Evolutionary conservation across 2,113 vertebrate species (phyloP).

Genomic region (Castor canadensis): DNA sequence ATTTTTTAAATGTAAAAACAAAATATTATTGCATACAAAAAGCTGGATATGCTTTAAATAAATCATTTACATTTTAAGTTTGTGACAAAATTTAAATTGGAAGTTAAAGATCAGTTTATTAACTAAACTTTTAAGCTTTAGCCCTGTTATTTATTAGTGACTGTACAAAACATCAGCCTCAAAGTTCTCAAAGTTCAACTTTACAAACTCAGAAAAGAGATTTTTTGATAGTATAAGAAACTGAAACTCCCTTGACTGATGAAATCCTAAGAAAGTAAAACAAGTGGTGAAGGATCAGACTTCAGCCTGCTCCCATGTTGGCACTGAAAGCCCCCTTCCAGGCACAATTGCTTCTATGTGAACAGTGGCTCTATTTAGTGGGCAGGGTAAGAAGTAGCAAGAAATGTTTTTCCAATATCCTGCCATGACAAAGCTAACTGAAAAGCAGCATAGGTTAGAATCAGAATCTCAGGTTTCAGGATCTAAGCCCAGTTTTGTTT

Average conservation of each 20-base stretch:
- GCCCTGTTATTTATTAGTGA: background rate
- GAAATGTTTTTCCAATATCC: background rate
- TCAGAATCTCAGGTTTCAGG: background rate
- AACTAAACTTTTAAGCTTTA: background rate
- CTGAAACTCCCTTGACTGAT: background rate
- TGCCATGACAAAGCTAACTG: background rate
- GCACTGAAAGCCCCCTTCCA: background rate
- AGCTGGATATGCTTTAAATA: background rate
- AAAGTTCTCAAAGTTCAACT: background rate
- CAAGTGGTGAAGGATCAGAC: background rate
- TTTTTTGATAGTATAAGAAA: background rate
- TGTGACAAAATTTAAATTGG: background rate
- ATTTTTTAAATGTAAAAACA: too few species aligned
- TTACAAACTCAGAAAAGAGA: background rate
- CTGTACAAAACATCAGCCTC: background rate
- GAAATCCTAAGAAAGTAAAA: background rate
- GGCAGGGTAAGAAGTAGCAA: background rate
- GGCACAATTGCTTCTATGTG: background rate
- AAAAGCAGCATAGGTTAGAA: background rate
- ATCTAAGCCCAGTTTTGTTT: background rate
- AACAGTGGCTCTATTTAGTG: background rate
- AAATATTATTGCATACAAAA: too few species aligned
- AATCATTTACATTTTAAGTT: too few species aligned
- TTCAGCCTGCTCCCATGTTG: background rate
- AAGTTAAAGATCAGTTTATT: conserved; percentile 22